These are phyloP conservation scores for Paratrypauchen microcephalus DNA, from an alignment of 2,797 vertebrate species.

Conservation along the genomic window DNA sequence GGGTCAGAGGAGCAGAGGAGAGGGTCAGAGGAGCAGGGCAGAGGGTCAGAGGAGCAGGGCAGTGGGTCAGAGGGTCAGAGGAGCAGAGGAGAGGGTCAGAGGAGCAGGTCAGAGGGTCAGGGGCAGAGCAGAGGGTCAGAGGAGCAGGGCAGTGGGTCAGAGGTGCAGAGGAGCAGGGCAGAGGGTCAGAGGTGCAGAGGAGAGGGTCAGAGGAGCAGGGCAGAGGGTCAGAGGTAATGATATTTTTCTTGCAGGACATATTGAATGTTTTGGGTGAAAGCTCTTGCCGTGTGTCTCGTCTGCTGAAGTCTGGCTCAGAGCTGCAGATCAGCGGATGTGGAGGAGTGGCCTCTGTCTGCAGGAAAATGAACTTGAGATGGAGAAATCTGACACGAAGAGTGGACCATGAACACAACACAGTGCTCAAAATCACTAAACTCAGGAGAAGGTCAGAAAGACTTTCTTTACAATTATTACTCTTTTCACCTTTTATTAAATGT, in stretches of 20 bases:
- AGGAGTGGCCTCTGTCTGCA: constrained; percentile 68
- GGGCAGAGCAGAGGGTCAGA: too few species aligned
- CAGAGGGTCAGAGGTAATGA: too few species aligned
- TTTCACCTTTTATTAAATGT: neutral
- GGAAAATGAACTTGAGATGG: constrained; percentile 77
- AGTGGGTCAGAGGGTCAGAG: too few species aligned
- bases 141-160: too few species aligned
- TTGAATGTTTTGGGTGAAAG: constrained; percentile 70
- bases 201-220: too few species aligned
- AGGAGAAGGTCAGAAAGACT: constrained; percentile 68
- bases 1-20: too few species aligned
- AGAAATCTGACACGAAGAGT: constrained; percentile 69
- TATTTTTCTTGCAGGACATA: constrained; percentile 72
- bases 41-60: too few species aligned
- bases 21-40: too few species aligned
- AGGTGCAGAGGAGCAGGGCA: too few species aligned
- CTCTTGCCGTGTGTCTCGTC: constrained; percentile 68
- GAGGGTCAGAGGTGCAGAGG: too few species aligned
- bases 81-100: too few species aligned
- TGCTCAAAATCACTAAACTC: constrained; percentile 72
- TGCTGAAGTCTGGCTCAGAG: constrained; percentile 76
- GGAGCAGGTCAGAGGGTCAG: too few species aligned
- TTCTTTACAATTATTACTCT: neutral
- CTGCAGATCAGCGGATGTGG: constrained; percentile 65
- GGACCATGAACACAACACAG: constrained; percentile 63